These are phyloP conservation scores for Agonopterix subpropinquella DNA, from an alignment of 2,888 invertebrate genomes.

Conservation along the genomic window DNA sequence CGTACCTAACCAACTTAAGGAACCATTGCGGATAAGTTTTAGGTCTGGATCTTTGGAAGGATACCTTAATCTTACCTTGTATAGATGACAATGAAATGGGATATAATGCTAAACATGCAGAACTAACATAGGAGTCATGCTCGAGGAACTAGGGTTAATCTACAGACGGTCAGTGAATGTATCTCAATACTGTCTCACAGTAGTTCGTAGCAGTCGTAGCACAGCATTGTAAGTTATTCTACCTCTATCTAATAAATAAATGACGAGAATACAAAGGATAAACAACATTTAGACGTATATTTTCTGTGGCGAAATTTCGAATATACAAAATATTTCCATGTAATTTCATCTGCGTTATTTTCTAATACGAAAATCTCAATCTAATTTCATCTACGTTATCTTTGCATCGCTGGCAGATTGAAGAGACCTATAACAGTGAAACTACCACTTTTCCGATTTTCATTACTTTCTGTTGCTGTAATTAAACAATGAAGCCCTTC, in stretches of 20 bases:
- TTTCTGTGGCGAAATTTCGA: neutral
- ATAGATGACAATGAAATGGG: conserved; percentile 10
- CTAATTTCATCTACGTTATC: too few species aligned
- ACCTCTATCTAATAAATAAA: conserved; percentile 13
- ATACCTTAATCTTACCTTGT: conserved; percentile 15
- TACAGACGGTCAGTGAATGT: conserved; percentile 22
- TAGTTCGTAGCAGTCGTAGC: conserved; percentile 37
- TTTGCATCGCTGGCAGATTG: too few species aligned
- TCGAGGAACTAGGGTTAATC: conserved; percentile 27
- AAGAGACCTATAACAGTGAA: too few species aligned
- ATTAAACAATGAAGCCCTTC: too few species aligned
- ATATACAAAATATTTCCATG: too few species aligned
- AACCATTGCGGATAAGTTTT: neutral
- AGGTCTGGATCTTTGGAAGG: neutral
- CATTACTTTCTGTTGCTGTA: too few species aligned
- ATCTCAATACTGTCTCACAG: conserved; percentile 16
- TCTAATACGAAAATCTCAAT: too few species aligned
- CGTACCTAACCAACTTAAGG: neutral
- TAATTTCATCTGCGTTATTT: too few species aligned
- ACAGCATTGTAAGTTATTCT: conserved; percentile 52
- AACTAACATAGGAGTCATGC: conserved; percentile 28
- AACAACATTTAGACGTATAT: neutral
- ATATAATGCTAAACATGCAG: conserved; percentile 32
- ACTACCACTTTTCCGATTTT: too few species aligned
- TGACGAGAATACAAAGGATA: neutral